A percentile compares a stretch with the other conserved stretches of the same genome.
Conservation (phyloP, 1,140 invertebrate species). For the Drosophila pectinifera region DNA sequence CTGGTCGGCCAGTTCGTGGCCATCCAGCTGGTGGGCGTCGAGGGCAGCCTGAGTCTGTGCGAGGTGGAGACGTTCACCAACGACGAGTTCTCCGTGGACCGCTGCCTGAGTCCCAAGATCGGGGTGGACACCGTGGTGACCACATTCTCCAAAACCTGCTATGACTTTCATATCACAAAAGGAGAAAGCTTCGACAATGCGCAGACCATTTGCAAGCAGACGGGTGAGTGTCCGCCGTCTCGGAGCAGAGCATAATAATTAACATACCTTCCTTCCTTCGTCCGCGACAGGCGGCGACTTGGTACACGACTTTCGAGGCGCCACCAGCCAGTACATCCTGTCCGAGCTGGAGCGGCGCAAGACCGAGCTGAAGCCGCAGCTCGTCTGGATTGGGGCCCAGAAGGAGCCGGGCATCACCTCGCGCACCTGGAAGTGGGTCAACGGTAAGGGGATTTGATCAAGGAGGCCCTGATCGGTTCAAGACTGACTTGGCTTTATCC, state of each 20-base stretch:
- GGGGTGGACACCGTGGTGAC: conserved; percentile 91
- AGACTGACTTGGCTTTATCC: no score
- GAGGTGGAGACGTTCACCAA: conserved; percentile 97
- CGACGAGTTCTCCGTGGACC: conserved; percentile 94
- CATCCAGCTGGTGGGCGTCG: conserved; percentile 94
- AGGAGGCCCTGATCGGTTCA: no score
- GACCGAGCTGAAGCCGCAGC: conserved; percentile 91
- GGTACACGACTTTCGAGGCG: conserved; percentile 89
- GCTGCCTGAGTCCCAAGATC: conserved; percentile 89
- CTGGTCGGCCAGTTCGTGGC: conserved; percentile 94
- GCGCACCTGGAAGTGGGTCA: conserved; percentile 95
- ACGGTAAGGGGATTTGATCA: conserved; percentile 87
- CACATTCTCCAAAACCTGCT: conserved; percentile 94
- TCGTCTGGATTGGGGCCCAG: conserved; percentile 96
- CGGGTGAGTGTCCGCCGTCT: conserved; percentile 83
- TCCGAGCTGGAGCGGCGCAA: conserved; percentile 93
- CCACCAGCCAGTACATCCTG: conserved; percentile 90
- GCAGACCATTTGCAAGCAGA: conserved; percentile 89
- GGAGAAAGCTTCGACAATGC: conserved; percentile 93
- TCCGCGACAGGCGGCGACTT: conserved; percentile 89
- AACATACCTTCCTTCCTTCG: background rate
- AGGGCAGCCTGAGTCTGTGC: conserved; percentile 94
- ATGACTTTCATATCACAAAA: conserved; percentile 93
- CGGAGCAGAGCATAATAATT: conserved; percentile 3
- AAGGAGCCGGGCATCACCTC: conserved; percentile 93